Percentiles rank a stretch among this genome's conserved stretches.
phyloP scores from a whole-genome alignment of 2,113 vertebrate species.

The Octodon degus region DNA sequence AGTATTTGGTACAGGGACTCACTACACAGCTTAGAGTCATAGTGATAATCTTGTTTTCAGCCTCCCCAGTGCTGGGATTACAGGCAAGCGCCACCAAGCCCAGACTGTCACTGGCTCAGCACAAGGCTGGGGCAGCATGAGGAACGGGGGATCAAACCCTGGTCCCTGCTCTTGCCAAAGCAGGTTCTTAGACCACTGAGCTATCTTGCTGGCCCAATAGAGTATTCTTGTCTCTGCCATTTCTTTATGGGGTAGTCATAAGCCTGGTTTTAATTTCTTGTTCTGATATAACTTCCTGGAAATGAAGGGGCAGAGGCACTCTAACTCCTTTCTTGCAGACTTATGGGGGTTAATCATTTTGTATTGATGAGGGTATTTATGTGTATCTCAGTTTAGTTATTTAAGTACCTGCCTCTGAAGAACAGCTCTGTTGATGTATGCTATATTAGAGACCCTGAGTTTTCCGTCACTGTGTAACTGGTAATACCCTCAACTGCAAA shows the following conservation, averaged over 20 bases:
- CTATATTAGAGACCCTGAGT: background rate
- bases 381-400: background rate
- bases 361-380: background rate
- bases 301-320: background rate
- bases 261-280: background rate
- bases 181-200: too few species aligned
- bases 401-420: background rate
- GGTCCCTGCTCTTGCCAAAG: too few species aligned
- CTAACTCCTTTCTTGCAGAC: background rate
- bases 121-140: too few species aligned
- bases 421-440: background rate
- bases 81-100: too few species aligned
- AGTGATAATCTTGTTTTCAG: too few species aligned
- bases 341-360: background rate
- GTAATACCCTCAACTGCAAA: background rate
- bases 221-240: background rate
- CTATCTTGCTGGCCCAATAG: too few species aligned
- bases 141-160: too few species aligned
- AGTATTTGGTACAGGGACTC: too few species aligned
- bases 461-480: background rate
- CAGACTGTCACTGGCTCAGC: too few species aligned
- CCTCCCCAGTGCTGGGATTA: too few species aligned
- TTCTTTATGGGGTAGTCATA: background rate
- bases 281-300: background rate
- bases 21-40: too few species aligned